These are phyloP conservation scores for Aeoliscus strigatus DNA, from an alignment of 2,797 vertebrate genomes.

Conservation along the genomic window DNA sequence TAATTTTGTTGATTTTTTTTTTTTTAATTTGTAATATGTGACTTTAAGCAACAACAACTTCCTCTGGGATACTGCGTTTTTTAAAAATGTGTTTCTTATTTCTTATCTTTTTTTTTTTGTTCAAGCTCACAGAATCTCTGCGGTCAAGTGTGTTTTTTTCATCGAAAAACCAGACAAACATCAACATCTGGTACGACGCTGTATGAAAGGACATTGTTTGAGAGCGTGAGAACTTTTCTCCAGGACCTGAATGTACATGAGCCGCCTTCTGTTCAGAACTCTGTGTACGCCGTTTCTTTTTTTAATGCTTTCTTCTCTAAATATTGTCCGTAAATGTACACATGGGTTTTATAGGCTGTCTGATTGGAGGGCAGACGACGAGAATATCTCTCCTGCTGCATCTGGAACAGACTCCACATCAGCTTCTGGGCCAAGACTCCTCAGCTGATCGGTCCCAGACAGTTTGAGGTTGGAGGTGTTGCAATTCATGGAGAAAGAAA, in stretches of 20 bases:
- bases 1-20: too few species aligned
- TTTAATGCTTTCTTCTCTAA: conserved; percentile 4
- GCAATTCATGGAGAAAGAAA: conserved; percentile 28
- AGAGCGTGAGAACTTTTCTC: conserved; percentile 25
- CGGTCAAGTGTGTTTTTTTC: conserved; percentile 43
- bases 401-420: conserved; percentile 43
- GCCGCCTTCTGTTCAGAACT: conserved; percentile 13
- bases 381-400: conserved; percentile 20
- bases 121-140: conserved; percentile 36
- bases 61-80: too few species aligned
- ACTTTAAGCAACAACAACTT: too few species aligned
- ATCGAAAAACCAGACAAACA: conserved; percentile 59
- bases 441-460: conserved; percentile 52
- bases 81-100: too few species aligned
- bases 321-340: conserved; percentile 17
- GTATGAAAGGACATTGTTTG: conserved; percentile 35
- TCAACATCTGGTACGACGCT: conserved; percentile 42
- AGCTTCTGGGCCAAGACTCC: conserved; percentile 24
- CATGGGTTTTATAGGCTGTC: conserved; percentile 23
- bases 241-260: conserved; percentile 10
- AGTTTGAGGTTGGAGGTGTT: conserved; percentile 35
- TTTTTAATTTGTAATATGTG: too few species aligned
- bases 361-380: conserved; percentile 20
- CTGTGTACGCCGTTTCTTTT: neutral
- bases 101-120: too few species aligned